Percentiles rank a stretch among this genome's conserved stretches.
These are phyloP conservation scores for Scomberomorus guttatus DNA, from an alignment of 2,797 vertebrate species.

Conservation along the genomic window DNA sequence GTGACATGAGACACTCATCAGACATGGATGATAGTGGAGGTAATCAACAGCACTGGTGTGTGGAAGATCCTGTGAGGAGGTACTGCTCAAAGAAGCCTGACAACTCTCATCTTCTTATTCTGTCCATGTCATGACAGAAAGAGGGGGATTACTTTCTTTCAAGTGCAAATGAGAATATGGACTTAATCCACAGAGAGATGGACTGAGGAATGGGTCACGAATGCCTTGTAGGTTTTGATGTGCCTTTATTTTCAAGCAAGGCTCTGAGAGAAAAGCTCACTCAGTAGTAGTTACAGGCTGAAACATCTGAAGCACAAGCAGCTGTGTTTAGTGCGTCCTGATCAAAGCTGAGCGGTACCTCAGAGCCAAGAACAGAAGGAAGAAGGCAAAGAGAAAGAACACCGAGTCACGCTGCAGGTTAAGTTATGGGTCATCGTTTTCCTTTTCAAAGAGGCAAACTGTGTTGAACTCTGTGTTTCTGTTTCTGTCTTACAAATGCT, in stretches of 20 bases:
- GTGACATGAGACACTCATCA: slow-evolving; percentile 19
- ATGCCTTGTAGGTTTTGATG: slow-evolving; percentile 50
- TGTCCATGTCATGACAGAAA: slow-evolving; percentile 63
- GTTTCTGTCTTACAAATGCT: slow-evolving; percentile 48
- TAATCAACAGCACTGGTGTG: slow-evolving; percentile 44
- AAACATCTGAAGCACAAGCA: slow-evolving; percentile 42
- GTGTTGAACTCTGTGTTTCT: slow-evolving; percentile 33
- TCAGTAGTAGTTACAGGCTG: slow-evolving; percentile 2
- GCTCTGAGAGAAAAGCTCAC: slow-evolving; percentile 40
- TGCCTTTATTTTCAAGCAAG: slow-evolving; percentile 47
- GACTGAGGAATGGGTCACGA: slow-evolving; percentile 60
- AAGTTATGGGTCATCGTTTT: slow-evolving; percentile 58
- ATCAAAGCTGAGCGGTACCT: slow-evolving; percentile 59
- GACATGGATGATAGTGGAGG: slow-evolving; percentile 35
- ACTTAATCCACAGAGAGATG: slow-evolving; percentile 73
- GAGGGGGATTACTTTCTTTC: slow-evolving; percentile 72
- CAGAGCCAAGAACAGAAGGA: slow-evolving; percentile 34
- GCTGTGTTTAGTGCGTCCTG: slow-evolving; percentile 32
- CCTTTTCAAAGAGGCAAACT: slow-evolving; percentile 34
- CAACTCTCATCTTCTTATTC: slow-evolving; percentile 63
- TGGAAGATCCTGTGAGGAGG: slow-evolving; percentile 40
- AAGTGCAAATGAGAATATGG: slow-evolving; percentile 79
- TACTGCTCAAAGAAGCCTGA: slow-evolving; percentile 51
- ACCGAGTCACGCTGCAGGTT: slow-evolving; percentile 43
- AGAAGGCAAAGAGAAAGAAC: slow-evolving; percentile 10